phyloP scores from a whole-genome alignment of 35 echinoderm and acorn worm species.

The Apostichopus californicus region DNA sequence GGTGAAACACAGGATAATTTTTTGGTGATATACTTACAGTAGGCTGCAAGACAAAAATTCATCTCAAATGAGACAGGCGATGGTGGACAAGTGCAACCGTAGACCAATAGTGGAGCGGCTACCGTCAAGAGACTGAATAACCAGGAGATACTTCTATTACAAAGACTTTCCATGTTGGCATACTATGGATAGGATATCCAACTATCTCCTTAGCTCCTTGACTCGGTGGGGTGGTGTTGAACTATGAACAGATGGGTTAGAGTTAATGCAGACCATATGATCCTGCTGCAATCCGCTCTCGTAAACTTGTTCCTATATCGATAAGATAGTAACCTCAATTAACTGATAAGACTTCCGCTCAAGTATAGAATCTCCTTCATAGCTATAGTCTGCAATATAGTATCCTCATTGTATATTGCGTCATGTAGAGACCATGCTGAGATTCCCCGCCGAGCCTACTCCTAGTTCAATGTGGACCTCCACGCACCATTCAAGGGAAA shows the following conservation, averaged over 20 bases:
- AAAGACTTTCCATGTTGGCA: constrained; percentile 19
- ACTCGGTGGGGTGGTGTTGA: neutral
- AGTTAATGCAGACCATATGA: neutral
- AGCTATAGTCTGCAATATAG: neutral
- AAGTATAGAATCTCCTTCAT: neutral
- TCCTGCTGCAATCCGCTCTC: neutral
- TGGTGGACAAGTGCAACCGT: constrained; percentile 21
- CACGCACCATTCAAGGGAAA: neutral
- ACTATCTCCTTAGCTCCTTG: constrained; percentile 5
- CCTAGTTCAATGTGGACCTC: too few species aligned
- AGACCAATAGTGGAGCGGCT: neutral
- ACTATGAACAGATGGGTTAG: neutral
- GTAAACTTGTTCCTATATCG: neutral
- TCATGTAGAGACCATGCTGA: too few species aligned
- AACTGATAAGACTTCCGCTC: constrained; percentile 3
- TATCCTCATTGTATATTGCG: too few species aligned
- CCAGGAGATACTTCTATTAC: neutral
- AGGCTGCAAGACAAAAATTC: constrained; percentile 29
- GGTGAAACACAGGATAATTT: too few species aligned
- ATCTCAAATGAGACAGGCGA: constrained; percentile 17
- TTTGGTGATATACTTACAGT: constrained; percentile 13
- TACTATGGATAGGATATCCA: neutral
- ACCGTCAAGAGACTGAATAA: neutral
- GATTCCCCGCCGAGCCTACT: too few species aligned
- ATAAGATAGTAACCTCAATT: neutral